Conservation (phyloP, 2,113 vertebrate species). For the Naja naja region DNA sequence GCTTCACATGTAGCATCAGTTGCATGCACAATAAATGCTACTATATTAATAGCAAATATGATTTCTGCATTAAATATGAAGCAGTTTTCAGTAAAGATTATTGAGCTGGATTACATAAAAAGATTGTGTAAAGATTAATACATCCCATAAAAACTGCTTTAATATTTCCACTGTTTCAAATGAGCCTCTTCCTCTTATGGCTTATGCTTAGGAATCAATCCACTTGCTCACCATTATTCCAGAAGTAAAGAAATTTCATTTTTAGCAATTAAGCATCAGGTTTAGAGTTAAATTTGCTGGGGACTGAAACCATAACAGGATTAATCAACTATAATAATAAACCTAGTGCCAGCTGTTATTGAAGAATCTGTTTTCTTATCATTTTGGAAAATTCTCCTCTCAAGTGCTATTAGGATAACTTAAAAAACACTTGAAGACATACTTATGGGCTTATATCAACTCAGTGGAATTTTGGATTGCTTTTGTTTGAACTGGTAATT, state of each 20-base stretch:
- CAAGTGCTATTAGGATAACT: not conserved
- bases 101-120: not conserved
- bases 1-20: not conserved
- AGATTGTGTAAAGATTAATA: not conserved
- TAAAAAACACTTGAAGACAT: not conserved
- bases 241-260: not conserved
- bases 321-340: not conserved
- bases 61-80: not conserved
- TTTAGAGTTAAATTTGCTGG: not conserved
- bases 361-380: not conserved
- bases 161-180: not conserved
- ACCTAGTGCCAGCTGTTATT: not conserved
- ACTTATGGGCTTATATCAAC: not conserved
- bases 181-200: not conserved
- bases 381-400: not conserved
- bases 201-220: not conserved
- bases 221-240: not conserved
- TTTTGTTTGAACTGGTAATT: not conserved
- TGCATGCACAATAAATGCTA: not conserved
- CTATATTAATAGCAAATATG: not conserved
- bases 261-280: not conserved
- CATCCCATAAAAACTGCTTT: not conserved
- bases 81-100: not conserved
- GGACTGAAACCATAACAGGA: not conserved
- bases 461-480: not conserved